Base-by-base conservation (phyloP, 2,113 vertebrate genomes). In the Lamprotornis superbus region DNA sequence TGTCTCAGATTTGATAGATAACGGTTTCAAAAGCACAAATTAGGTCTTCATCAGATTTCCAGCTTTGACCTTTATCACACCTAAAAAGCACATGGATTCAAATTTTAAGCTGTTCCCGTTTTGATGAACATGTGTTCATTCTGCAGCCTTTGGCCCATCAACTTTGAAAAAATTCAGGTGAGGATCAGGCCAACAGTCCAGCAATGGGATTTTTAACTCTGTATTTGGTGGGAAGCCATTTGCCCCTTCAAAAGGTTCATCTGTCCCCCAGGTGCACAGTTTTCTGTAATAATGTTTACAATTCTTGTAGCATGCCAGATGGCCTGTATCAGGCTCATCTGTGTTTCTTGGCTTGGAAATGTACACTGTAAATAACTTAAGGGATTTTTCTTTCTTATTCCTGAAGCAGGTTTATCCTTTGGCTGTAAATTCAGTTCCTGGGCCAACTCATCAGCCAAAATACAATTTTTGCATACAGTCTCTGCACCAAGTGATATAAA, bases 281-380 rank as follows among this genome's bases (percentile, higher is more conserved):
- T 85, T 78, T 81, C 69, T 87, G 52, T 81, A 92, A 65, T 52
- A 74, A 61, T 61, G 55, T 87, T 95, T 87, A 69, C 73, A 81
- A 35, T 68, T 87, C 74, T 82, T 82, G 49, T 35, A 76, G 81
- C 24, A 39, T 40, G 71, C 70, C 89, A 95, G 87, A 89, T 95
- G 69, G 83, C 37, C 44, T 92, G 22, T 75, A 69, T 94, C 60
- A 78, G 49, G 25, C 40, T 95, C 56, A 68, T 78, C 78, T 91
- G 68, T 94, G 59, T 91, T 92, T 91, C 77, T 97, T 94, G 77
- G 87, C 91, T 89, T 93, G 74, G 53, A 80, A 87, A 89, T 8
- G 16, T 68, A n/a, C 25, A 30, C 77, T 87, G 77, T 87, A 94
- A 94, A 93, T 64, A 94, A 60, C 22, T 87, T 71, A 49, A 67